Evolutionary conservation across 2,797 vertebrate species (phyloP).

Genomic region (Spizella passerina): DNA sequence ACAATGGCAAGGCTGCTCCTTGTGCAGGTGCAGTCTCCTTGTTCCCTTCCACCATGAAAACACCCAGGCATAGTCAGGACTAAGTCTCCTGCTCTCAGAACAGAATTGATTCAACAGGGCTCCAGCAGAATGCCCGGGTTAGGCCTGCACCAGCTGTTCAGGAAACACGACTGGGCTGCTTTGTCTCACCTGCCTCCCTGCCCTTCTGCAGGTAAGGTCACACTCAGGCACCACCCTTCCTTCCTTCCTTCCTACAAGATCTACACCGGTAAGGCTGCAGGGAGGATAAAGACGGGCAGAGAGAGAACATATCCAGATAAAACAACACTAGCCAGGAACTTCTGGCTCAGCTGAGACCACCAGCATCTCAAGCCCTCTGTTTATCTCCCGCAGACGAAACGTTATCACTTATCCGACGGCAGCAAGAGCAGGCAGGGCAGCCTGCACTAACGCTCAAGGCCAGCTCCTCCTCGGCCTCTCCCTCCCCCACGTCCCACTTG

Average conservation of each 20-base stretch:
- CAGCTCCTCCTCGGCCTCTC: not conserved
- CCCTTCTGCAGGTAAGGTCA: constrained; percentile 6
- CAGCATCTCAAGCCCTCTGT: not conserved
- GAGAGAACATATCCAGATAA: not conserved
- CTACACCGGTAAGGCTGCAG: not conserved
- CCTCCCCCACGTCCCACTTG: not conserved
- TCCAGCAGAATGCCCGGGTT: not conserved
- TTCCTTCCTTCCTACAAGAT: not conserved
- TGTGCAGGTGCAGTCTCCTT: not conserved
- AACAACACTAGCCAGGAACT: not conserved
- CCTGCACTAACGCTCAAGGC: not conserved
- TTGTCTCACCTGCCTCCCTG: not conserved
- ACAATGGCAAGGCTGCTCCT: not conserved
- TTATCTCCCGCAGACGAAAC: not conserved
- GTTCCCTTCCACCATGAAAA: not conserved
- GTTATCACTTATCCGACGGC: not conserved
- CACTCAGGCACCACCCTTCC: not conserved
- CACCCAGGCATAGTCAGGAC: not conserved
- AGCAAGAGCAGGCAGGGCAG: not conserved
- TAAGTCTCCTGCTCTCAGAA: not conserved
- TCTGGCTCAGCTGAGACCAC: not conserved
- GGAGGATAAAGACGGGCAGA: not conserved
- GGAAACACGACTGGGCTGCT: not conserved
- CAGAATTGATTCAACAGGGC: not conserved
- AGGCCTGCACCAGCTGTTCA: not conserved